These are phyloP conservation scores for Daboia siamensis DNA, from an alignment of 2,113 vertebrate genomes.

Conservation along the genomic window DNA sequence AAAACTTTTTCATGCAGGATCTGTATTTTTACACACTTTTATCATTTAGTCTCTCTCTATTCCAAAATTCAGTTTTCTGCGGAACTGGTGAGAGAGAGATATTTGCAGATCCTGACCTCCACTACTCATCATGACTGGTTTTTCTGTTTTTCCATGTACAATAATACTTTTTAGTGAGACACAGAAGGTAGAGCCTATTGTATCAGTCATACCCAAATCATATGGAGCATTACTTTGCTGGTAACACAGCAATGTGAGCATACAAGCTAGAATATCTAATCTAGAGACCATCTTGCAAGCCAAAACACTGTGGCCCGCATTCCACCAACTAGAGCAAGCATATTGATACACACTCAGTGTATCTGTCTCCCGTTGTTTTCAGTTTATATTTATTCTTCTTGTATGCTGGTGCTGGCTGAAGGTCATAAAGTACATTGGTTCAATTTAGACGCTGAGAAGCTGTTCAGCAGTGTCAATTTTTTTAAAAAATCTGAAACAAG, in stretches of 20 bases:
- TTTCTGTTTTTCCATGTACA: background rate
- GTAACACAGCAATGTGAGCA: background rate
- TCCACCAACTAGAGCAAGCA: background rate
- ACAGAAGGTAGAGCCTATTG: background rate
- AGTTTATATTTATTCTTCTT: background rate
- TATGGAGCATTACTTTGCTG: background rate
- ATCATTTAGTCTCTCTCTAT: background rate
- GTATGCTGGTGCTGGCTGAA: background rate
- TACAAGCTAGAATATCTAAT: background rate
- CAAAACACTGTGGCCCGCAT: background rate
- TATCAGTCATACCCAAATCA: background rate
- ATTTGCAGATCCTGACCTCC: background rate
- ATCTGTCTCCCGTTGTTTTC: background rate
- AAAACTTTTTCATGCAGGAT: background rate
- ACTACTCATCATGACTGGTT: background rate
- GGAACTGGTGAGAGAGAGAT: background rate
- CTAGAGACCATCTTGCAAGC: background rate
- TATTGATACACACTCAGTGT: background rate
- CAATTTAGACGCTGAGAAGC: background rate
- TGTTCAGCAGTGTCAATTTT: background rate
- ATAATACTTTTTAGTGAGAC: background rate
- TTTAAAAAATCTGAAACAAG: background rate
- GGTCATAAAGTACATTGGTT: constrained; percentile 6
- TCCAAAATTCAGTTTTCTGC: background rate
- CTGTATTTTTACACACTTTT: background rate